A percentile compares a stretch with the other conserved stretches of the same genome.
Evolutionary conservation across 2,113 vertebrate genomes (phyloP).

Genomic region (Hiodon alosoides): DNA sequence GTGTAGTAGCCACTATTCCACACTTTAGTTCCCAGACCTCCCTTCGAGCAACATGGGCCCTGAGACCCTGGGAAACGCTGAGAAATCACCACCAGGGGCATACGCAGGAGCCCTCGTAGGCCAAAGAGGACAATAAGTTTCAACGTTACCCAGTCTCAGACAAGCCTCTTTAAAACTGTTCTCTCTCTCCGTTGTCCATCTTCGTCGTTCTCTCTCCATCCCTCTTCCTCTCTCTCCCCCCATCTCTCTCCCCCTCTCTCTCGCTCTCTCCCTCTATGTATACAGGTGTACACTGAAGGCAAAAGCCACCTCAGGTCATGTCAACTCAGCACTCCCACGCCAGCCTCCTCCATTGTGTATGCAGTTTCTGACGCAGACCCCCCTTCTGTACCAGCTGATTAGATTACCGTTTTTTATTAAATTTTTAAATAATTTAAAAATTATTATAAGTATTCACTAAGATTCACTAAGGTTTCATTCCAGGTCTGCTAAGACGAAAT

Average conservation of each 20-base stretch:
- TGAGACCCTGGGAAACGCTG: neutral
- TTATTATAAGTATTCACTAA: neutral
- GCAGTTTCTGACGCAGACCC: neutral
- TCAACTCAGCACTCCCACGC: constrained; percentile 22
- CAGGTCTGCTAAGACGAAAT: neutral
- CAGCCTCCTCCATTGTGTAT: neutral
- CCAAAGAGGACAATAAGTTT: no score
- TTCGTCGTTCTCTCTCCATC: neutral
- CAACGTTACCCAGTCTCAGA: no score
- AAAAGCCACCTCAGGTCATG: constrained; percentile 39
- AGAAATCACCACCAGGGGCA: neutral
- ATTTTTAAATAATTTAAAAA: neutral
- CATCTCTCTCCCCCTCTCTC: neutral
- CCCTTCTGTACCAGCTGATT: neutral
- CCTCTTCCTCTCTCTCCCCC: neutral
- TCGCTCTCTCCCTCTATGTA: constrained; percentile 14
- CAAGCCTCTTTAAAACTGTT: neutral
- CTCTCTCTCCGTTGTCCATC: neutral
- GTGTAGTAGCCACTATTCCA: no score
- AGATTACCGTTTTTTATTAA: constrained; percentile 3
- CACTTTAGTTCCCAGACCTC: no score
- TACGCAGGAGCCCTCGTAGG: neutral
- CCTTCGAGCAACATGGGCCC: neutral
- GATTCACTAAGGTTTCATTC: neutral
- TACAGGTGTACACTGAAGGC: constrained; percentile 41